Evolutionary conservation across 1,140 invertebrate species (phyloP), one percentile per base, ranked within the genome.

Genomic region (Protaetia brevitarsis): DNA sequence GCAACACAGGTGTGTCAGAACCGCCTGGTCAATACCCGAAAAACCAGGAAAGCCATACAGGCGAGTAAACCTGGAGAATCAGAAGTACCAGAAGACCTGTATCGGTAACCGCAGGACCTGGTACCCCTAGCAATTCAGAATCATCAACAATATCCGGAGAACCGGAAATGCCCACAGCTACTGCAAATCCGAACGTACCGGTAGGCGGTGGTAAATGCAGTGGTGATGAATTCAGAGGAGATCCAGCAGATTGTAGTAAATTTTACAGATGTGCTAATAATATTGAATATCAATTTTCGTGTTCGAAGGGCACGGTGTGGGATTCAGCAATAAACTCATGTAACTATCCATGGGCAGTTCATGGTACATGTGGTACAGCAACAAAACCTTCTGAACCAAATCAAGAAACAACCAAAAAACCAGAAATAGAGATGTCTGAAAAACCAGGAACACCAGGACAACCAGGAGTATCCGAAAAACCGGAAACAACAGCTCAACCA

Each of bases 251-350:
- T 37, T 62, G 60, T 21, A 62, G n/a, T 4, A 62, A 36, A 23
- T 62, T 62, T 21, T 62, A 62, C 16, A 31, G 60, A 36, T 62
- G 60, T 23, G 60, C 36, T 8, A 19, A 31, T 19, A 36, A 62
- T 36, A 82, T 75, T 16, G 82, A 79, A 66, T 84, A 86, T 69
- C 81, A 86, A 34, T 90, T 87, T 71, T 80, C 78, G 37, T 90
- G 88, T 76, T 86, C 82, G 1, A 76, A 78, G 11, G 87, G 86
- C 51, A 89, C 88, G 4, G 83, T 88, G 10, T 88, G 84, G 77
- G 87, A 88, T 71, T 78, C 80, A 31, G 71, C 81, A 4, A 75
- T 80, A 34, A 71, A 79, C 63, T 79, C 80, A 19, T 90, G 88
- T 74, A 89, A 89, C 74, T 82, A 88, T 70, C 77, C 82, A 1